Evolutionary conservation across 2,888 invertebrate genomes (phyloP), one percentile per base, ranked within the genome.

Genomic region (Mythimna lalbum): DNA sequence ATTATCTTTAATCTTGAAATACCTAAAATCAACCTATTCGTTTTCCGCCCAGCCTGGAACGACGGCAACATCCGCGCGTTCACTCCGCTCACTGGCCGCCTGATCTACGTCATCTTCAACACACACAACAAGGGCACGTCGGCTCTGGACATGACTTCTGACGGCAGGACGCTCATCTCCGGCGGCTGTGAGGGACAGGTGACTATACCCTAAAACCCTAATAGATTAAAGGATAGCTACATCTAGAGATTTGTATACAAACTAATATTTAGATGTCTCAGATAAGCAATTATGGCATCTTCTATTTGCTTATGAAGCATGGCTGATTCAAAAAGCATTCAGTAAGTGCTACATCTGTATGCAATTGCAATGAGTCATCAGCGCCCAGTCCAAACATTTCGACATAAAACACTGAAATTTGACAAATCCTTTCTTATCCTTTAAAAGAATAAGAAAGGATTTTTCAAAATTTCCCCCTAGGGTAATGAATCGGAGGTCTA

Each of bases 121-220:
- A 98, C 99, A 1, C 99, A 99, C 90, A 98, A 98, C 85, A 98
- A 98, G 90, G 98, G 98, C 68, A 98, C 98, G 0, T 98, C 99
- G 0, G 98, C 99, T 0, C 92, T 99, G 52, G 97, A 97, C 33
- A 96, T 97, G 80, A 98, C 98, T 0, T 96, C 95, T 4, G 97
- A 97, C 84, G 98, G 98, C 1, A 94, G 94, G 21, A 96, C 97
- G 33, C 96, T 99, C 64, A 97, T 99, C 60, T 98, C 98, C 60
- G 99, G 99, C 1, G 99, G 99, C 6, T 98, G 98, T 77, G 99
- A 99, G 89, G 99, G 99, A n/a, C 98, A 99, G 96, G 98, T 97
- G 21, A 69, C 49, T n/a, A 7, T 53, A n/a, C n/a, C n/a, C n/a
- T n/a, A 27, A 4, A 27, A 7, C 0, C 27, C 19, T 53, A 27